Evolutionary conservation across 2,797 vertebrate genomes (phyloP).

Genomic region (Anabacerthia variegaticeps): DNA sequence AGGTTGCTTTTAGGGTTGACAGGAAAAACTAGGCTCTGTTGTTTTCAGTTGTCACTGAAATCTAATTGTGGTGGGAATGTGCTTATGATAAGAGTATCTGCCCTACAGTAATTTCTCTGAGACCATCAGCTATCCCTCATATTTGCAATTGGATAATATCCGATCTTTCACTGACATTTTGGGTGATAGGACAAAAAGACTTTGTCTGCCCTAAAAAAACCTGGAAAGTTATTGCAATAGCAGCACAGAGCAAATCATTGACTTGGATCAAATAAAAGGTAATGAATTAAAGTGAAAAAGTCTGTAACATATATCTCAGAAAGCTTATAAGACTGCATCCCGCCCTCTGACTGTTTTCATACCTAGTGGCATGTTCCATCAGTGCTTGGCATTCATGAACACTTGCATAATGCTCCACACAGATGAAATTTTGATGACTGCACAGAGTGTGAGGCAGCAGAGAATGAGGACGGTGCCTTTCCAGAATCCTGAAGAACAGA

Average conservation of each 20-base stretch:
- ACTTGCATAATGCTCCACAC: rapidly evolving
- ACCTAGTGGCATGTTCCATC: background rate
- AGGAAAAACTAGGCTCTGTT: background rate
- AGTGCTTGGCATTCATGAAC: background rate
- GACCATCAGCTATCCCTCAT: background rate
- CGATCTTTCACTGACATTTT: background rate
- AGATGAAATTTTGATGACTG: background rate
- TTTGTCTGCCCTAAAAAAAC: background rate
- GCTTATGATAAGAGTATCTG: background rate
- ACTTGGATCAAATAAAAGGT: background rate
- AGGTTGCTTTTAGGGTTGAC: background rate
- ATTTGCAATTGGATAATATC: background rate
- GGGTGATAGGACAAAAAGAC: background rate
- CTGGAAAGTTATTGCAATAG: background rate
- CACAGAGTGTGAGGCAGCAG: background rate
- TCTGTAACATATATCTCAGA: background rate
- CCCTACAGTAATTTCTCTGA: background rate
- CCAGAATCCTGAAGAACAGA: background rate
- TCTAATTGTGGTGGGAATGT: background rate
- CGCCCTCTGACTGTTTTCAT: background rate
- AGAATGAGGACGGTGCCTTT: background rate
- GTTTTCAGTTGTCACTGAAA: background rate
- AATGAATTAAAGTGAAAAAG: background rate
- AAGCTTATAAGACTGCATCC: background rate
- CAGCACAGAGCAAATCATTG: background rate